phyloP scores from a whole-genome alignment of 2,888 invertebrate species.

The Tanypteryx hageni region DNA sequence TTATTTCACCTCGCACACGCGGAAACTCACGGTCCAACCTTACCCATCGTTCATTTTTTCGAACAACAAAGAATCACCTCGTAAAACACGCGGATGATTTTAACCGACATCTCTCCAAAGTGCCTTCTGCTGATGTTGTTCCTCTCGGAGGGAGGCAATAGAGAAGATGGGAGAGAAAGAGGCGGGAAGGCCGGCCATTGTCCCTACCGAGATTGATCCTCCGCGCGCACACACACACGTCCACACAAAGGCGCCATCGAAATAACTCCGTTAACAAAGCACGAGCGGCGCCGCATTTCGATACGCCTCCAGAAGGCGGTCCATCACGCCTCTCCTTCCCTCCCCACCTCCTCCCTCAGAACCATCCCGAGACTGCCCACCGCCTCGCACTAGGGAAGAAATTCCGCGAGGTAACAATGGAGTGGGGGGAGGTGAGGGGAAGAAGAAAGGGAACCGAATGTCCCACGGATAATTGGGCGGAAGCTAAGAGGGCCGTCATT shows the following conservation, averaged over 20 bases:
- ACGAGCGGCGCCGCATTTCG: conserved; percentile 36
- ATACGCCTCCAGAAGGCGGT: neutral
- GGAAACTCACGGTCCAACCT: neutral
- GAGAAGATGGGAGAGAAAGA: neutral
- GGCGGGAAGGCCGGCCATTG: conserved; percentile 43
- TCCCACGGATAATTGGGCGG: conserved; percentile 25
- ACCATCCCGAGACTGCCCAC: neutral
- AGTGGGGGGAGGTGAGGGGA: neutral
- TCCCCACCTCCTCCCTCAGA: neutral
- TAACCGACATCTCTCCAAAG: neutral
- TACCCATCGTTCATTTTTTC: neutral
- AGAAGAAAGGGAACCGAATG: neutral
- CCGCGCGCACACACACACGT: conserved; percentile 5
- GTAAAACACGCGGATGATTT: neutral
- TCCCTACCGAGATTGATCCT: conserved; percentile 20
- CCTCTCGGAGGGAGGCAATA: neutral
- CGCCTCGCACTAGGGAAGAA: neutral
- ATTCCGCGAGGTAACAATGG: neutral
- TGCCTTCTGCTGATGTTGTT: neutral
- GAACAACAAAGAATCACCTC: neutral
- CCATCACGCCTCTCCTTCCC: neutral
- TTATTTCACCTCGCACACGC: neutral
- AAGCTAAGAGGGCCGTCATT: conserved; percentile 13
- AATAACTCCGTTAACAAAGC: conserved; percentile 49
- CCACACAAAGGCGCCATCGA: conserved; percentile 43